Base-by-base conservation (phyloP, 2,797 vertebrate species). In the Chrosomus eos region DNA sequence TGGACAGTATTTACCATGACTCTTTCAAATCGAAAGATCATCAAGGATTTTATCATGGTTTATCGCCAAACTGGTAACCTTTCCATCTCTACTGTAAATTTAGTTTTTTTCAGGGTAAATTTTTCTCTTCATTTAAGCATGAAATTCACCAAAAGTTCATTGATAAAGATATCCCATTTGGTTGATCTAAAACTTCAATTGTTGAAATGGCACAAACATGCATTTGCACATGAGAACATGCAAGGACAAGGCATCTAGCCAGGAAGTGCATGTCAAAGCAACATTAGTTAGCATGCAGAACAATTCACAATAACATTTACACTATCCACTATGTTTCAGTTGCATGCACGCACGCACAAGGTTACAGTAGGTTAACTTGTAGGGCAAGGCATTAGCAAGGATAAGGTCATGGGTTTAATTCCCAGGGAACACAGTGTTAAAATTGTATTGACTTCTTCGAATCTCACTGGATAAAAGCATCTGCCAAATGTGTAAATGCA, bases 81-180 rank as follows among this genome's bases (percentile, higher is more conserved):
- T 62, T 28, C 28, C 1, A 62, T 62, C n/a, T 64, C 26, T 18
- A 16, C 14, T 16, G 14, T 18, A 64, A 60, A 60, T 4, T 55
- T 23, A 1, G 0, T 14, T 10, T 43, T 43, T n/a, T 43, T 66
- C 10, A 43, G 76, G 68, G 60, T 79, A n/a, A 26, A 45, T 48
- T 36, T 26, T 53, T n/a, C 33, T 58, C 21, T 58, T 67, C 53
- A 51, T 48, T 81, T 40, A 77, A 66, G 75, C 74, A 55, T 72
- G 26, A 83, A 55, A 51, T 48, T 71, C 64, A 64, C 43, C 40
- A 48, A 43, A 70, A 62, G 51, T 53, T 82, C 38, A 71, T 71
- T 77, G 58, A 76, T 62, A 62, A 62, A 60, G 60, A 45, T 19
- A 75, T 67, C 78, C 75, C 45, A 28, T 45, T n/a, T 73, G 60